Conservation (phyloP, 2,797 vertebrate species). For the Nasua narica region DNA sequence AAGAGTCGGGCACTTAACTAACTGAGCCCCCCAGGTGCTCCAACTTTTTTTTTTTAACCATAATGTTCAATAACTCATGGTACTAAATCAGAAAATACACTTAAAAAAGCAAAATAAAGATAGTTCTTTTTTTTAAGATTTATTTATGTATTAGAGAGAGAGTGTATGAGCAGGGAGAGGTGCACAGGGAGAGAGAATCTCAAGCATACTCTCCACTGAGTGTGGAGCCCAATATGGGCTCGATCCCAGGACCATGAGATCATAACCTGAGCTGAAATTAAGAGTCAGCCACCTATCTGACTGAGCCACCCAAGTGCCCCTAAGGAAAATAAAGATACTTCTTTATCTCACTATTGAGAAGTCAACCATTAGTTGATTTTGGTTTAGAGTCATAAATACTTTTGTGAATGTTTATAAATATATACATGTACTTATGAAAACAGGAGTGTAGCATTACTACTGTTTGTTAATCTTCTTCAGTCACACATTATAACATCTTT, state of each 20-base stretch:
- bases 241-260: neutral
- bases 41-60: neutral
- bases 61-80: neutral
- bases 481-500: conserved; percentile 21
- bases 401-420: neutral
- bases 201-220: neutral
- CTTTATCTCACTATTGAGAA: neutral
- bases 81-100: neutral
- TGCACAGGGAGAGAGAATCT: no score
- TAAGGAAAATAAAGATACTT: conserved; percentile 5
- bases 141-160: neutral
- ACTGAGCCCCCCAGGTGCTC: no score
- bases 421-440: neutral
- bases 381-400: neutral
- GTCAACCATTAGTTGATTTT: conserved; percentile 23
- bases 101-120: neutral
- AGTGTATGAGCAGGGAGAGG: no score
- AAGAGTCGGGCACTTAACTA: neutral
- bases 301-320: neutral
- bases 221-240: neutral
- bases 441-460: neutral
- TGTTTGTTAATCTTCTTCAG: conserved; percentile 13
- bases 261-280: neutral
- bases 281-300: neutral
- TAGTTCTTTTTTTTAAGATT: neutral